Percentiles rank a stretch among this genome's conserved stretches.
Conservation (phyloP, 2,797 vertebrate genomes). For the Menidia menidia region DNA sequence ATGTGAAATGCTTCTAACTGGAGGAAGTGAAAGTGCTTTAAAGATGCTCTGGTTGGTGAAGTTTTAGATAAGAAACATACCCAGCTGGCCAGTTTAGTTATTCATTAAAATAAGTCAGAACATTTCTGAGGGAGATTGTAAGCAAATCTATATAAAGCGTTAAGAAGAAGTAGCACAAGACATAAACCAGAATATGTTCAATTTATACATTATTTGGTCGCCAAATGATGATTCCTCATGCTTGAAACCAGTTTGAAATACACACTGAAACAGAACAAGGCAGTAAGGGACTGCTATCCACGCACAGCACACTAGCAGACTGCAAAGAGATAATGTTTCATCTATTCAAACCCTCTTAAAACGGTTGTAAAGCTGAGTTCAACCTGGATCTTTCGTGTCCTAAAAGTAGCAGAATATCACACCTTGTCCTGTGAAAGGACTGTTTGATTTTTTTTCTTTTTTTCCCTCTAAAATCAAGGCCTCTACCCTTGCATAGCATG, state of each 20-base stretch:
- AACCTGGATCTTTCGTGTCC: not conserved
- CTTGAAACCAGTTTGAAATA: too few relatives aligned
- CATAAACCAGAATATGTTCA: too few relatives aligned
- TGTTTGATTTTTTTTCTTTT: not conserved
- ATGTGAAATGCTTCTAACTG: conserved; percentile 2
- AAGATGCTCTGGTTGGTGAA: not conserved
- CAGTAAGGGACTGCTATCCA: too few relatives aligned
- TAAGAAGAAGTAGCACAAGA: too few relatives aligned
- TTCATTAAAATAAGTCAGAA: too few relatives aligned
- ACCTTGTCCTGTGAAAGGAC: not conserved
- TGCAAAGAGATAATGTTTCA: not conserved
- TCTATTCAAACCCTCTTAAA: not conserved
- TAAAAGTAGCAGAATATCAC: not conserved
- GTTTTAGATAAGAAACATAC: not conserved
- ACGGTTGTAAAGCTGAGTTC: not conserved
- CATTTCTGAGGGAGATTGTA: too few relatives aligned
- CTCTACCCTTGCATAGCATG: not conserved
- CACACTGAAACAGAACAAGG: too few relatives aligned
- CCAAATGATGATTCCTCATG: too few relatives aligned
- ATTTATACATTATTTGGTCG: too few relatives aligned
- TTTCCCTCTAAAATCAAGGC: conserved; percentile 11
- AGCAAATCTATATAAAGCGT: too few relatives aligned
- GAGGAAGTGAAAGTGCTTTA: conserved; percentile 54
- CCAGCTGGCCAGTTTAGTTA: not conserved
- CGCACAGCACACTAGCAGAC: not conserved